Evolutionary conservation across 2,888 invertebrate species (phyloP), one percentile per base, ranked within the genome.

Genomic region (Listrodromus nycthemerus): DNA sequence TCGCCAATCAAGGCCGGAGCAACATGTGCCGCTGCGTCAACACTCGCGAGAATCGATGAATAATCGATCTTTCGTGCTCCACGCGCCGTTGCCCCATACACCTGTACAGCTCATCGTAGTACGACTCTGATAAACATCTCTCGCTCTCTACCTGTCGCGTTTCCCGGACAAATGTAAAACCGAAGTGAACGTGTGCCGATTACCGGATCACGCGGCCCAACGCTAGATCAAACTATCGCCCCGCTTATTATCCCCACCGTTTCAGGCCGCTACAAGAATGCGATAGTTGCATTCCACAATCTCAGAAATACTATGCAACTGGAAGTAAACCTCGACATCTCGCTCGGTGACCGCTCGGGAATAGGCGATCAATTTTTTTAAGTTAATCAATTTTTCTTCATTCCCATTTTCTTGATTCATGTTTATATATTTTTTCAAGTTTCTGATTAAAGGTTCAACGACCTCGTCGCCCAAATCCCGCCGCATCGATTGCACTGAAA

Each of bases 291-390:
- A 24, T 75, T 80, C 27, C 55, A 30, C 41, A 16, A 45, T 50
- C 76, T 50, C 55, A 50, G 82, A 73, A 85, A 88, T 82, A 80
- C 76, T 69, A 74, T 80, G 69, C 82, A 52, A 75, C 50, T 77
- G 33, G 63, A 76, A 61, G 70, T 67, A 10, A 37, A 37, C 37
- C 37, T 10, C 37, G 10, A 10, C 2, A 37, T 37, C 10, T 37
- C 10, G 13, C 63, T 45, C 41, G 16, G 4, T 16, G 41, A 4
- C 2, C 41, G 3, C 41, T 41, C 41, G 16, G 41, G 41, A 16
- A 45, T 45, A 16, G 3, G 41, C 41, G 41, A 45, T 16, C 13
- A 16, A 16, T 37, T 37, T 30, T 30, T 16, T 45, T 45, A 3
- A 45, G 13, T 16, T 4, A 45, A 16, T 45, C 0, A 45, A 45